Evolutionary conservation across 2,888 invertebrate genomes (phyloP), one percentile per base, ranked within the genome.

Genomic region (Flexamia atlantica): DNA sequence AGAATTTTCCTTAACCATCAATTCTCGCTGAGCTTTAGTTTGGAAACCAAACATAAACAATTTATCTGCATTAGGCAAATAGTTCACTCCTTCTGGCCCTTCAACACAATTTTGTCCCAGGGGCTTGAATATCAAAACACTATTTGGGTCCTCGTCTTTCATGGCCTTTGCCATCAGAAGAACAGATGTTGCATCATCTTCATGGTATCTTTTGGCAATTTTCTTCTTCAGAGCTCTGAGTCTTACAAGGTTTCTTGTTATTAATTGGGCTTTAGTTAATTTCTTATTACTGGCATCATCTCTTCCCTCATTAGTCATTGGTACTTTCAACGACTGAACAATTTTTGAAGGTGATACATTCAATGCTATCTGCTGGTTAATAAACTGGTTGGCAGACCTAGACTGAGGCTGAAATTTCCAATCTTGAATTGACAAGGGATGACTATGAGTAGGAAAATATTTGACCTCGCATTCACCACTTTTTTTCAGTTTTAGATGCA

Each of bases 11-110:
- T n/a, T 42, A 32, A 42, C 42, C 81, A 64, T 46, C 30, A 81
- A 30, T n/a, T 84, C 81, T 20, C 23, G 7, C 32, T 84, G 84
- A 30, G 30, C 50, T 40, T 84, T 20, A 46, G 84, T 68, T 46
- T 84, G 84, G 20, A 84, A 40, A 17, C 42, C 84, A 25, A 84
- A 46, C 84, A 84, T 81, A 68, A 84, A 84, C 20, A 84, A 42
- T 14, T 84, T 79, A 0, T 84, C 68, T 7, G 64, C 28, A 28
- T 84, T 17, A 42, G 80, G 64, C 23, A 84, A 40, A 5, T 32
- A 5, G 42, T 81, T 53, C 17, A 53, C 20, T 53, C n/a, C 10
- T 12, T 53, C 40, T 12, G 53, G 53, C 17, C 53, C 53, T 10
- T 12, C 53, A 53, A 53, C 53, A 53, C 9, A 12, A 53, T 53